Evolutionary conservation across 2,888 invertebrate genomes (phyloP), one percentile per base, ranked within the genome.

Genomic region (Drosophila diplacantha): DNA sequence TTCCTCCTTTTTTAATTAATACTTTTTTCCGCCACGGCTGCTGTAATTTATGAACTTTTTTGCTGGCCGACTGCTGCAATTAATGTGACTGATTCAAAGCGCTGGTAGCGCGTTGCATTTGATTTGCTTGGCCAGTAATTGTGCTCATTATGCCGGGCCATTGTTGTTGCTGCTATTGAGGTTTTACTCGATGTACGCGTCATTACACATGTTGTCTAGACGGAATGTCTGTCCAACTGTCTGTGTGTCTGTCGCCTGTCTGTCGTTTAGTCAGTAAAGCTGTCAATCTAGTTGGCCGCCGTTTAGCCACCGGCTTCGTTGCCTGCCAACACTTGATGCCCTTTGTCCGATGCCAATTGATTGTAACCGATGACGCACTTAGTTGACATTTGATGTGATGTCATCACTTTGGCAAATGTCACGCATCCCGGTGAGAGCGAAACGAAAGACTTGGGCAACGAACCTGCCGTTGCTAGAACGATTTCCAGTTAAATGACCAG

Each of bases 331-430:
- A 80, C 47, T 56, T 41, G 56, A 59, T 82, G 76, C 81, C 81
- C 83, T 81, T 81, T 80, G 73, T 69, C 55, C 62, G 46, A 31
- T 8, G 44, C 18, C 39, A 26, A 61, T 52, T 44, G 44, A 44
- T 54, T 50, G 50, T 35, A 52, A 73, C 71, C 66, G 62, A 79
- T 79, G 78, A 78, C 81, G 81, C 81, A 81, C 75, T 76, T 69
- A 59, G 56, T 60, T 81, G 81, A 76, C 83, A 83, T 84, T 83
- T 84, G 73, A 69, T 73, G 66, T 80, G 82, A 83, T 83, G 83
- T 85, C 85, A 84, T 83, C 75, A 63, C 59, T 55, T 44, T 18
- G 26, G 35, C 20, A 71, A 71, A 61, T 71, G 63, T 57, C 56
- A 61, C 58, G 66, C 69, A 67, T 58, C 60, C 34, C 34, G 41